Percentiles rank a stretch among this genome's conserved stretches.
phyloP scores from a whole-genome alignment of 2,113 vertebrate species.

The Mormyrus iriodes region DNA sequence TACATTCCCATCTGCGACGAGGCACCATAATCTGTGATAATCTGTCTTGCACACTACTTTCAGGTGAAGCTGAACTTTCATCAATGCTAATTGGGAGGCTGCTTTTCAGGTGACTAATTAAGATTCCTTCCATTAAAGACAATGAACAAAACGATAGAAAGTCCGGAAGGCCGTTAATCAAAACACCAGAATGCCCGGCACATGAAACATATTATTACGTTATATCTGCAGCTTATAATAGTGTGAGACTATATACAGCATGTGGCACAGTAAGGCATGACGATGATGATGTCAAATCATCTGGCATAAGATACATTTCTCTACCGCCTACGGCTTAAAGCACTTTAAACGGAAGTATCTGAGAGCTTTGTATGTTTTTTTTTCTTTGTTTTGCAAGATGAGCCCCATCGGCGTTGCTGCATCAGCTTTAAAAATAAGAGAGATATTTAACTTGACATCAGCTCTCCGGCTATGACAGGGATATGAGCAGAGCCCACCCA shows the following conservation, averaged over 20 bases:
- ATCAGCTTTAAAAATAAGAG: neutral
- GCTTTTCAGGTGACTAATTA: neutral
- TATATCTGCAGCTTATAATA: neutral
- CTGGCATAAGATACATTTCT: neutral
- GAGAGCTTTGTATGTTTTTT: neutral
- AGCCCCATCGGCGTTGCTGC: neutral
- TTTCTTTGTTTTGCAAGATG: neutral
- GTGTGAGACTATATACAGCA: neutral
- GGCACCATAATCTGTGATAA: neutral
- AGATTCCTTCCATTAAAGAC: neutral
- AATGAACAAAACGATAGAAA: neutral
- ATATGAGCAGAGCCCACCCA: neutral
- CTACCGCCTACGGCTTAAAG: neutral
- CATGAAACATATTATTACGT: neutral
- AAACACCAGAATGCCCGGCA: neutral
- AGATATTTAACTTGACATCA: neutral
- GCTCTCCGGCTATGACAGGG: conserved; percentile 8
- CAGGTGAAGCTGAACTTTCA: neutral
- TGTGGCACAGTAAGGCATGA: neutral
- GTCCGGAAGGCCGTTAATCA: neutral
- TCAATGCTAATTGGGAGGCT: neutral
- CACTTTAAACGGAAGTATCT: neutral
- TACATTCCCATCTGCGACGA: neutral
- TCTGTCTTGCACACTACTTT: neutral
- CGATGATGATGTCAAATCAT: neutral